A percentile compares a stretch with the other conserved stretches of the same genome.
Evolutionary conservation across 2,797 vertebrate genomes (phyloP).

Genomic region (Lycodopsis pacificus): DNA sequence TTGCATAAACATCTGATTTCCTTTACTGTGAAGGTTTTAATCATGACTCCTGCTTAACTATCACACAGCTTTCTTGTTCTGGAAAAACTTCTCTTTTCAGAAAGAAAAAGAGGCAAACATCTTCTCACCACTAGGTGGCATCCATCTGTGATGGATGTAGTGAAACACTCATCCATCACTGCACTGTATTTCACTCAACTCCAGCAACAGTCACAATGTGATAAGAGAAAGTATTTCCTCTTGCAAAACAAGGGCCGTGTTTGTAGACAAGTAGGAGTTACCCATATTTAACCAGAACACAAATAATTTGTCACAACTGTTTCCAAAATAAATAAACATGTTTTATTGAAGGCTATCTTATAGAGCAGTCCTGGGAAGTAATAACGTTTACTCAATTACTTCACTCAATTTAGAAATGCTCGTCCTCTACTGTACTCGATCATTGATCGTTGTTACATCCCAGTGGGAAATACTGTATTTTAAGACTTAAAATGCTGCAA

Average conservation of each 20-base stretch:
- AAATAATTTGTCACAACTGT: not conserved
- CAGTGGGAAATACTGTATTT: not conserved
- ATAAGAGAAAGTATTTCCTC: conserved; percentile 49
- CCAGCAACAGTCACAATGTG: not conserved
- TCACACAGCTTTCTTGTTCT: conserved; percentile 18
- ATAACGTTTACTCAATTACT: not conserved
- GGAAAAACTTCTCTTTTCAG: conserved; percentile 35
- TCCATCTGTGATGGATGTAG: not conserved
- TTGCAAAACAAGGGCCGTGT: conserved; percentile 18
- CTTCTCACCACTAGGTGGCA: conserved; percentile 58
- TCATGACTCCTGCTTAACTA: conserved; percentile 9
- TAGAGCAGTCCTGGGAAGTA: not conserved
- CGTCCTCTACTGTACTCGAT: not conserved
- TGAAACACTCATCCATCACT: not conserved
- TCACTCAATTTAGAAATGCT: not conserved
- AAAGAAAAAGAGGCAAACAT: not conserved
- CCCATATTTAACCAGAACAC: conserved; percentile 13
- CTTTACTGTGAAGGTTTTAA: conserved; percentile 4
- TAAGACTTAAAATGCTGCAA: not conserved
- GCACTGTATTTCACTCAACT: conserved; percentile 3
- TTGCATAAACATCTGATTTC: conserved; percentile 6
- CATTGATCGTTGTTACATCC: not conserved
- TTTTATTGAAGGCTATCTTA: not conserved
- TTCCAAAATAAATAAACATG: conserved; percentile 49
- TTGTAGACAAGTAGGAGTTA: conserved; percentile 10